Base-by-base conservation (phyloP, 2,113 vertebrate species). In the Lasiurus borealis region DNA sequence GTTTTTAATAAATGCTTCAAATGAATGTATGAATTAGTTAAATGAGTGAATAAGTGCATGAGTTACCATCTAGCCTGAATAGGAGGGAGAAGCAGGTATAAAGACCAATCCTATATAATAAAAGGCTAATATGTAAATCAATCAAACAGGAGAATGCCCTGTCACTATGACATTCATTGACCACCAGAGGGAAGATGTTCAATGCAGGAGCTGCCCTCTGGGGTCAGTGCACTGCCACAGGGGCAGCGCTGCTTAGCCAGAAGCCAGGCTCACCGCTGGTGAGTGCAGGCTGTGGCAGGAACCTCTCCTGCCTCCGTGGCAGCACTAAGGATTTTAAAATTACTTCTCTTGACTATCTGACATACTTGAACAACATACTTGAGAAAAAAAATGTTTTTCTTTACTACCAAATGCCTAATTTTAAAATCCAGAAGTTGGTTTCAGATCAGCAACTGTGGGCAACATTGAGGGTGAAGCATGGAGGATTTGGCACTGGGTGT, bases 1-100 rank as follows among this genome's bases (percentile, higher is more conserved):
- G 27, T 88, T 73, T 25, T 85, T 50, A 88, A 57, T 88, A 62
- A 88, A 72, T 54, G 15, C 23, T 91, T 78, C 69, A 34, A 36
- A 50, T 52, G 27, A 92, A 50, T 16, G 36, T 69, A 75, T 84
- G 18, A 48, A 78, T 48, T 85, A 75, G 85, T n/a, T 85, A 59
- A 68, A 78, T 62, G 59, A 77, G n/a, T 80, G 54, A 93, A 96
- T n/a, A 59, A 88, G 78, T 84, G 40, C 34, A 34, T 15, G 62
- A 95, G 23, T 29, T 46, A 34, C 25, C 7, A 29, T 27, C 15
- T 4, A 69, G 34, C 27, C 15, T 78, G 64, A 83, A 29, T 3
- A 89, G 62, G 57, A 89, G n/a, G 27, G 9, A 76, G 19, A 73
- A 68, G 87, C 40, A 82, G 29, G n/a, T 48, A 14, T 19, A 68